Base-by-base conservation (phyloP, 2,113 vertebrate species). In the Fukomys damarensis region DNA sequence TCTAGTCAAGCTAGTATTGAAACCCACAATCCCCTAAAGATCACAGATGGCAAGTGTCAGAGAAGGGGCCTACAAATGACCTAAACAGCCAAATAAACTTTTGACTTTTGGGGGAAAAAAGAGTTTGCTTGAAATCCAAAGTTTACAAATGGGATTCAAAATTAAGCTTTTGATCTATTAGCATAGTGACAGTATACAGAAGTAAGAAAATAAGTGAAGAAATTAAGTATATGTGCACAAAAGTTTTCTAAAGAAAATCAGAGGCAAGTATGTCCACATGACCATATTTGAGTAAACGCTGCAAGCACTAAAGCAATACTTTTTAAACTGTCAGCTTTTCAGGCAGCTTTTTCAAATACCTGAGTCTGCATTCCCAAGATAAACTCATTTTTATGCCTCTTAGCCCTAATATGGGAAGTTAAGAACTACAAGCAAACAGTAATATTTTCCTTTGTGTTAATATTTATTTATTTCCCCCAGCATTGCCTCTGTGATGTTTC, bases 71-170 rank as follows among this genome's bases (percentile, higher is more conserved):
- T 63, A 20, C 2, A 41, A 35, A 1, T 96, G 92, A 94, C 68
- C 52, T 89, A 20, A 30, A 35, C 22, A 59, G 32, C 43, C 65
- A 88, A 87, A 61, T 30, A 84, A 59, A 91, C 56, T 56, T 79
- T 84, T 46, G 79, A 93, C 16, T 89, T 32, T 22, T 80, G 79
- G n/a, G 17, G 32, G 68, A 65, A 17, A 70, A 84, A 58, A 79
- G 82, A 3, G 32, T 32, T 59, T 63, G 13, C 41, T 93, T 66
- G 38, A 66, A 61, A 46, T 59, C 7, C 77, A 68, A 80, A 61
- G 38, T 32, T 89, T 89, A 72, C 52, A 74, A 94, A 58, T 80
- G 80, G n/a, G 79, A 82, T 95, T 89, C 12, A 54, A n/a, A 92
- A 79, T 82, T 59, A 91, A 66, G 32, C 59, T 82, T 61, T 10